Conservation (phyloP, 2,888 invertebrate genomes). For the Smittia sp. region DNA sequence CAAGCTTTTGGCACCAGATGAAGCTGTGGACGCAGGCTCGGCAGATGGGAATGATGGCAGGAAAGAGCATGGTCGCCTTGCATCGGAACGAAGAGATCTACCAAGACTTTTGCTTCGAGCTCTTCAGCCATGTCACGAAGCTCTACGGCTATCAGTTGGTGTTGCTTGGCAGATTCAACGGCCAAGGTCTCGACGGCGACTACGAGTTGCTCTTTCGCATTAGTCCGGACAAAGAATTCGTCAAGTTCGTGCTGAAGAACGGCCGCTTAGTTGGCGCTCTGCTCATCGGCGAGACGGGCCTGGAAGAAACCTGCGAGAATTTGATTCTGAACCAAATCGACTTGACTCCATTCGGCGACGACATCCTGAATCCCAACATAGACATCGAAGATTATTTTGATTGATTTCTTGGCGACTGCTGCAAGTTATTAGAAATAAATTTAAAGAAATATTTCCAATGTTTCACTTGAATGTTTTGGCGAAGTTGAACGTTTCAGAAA, state of each 20-base stretch:
- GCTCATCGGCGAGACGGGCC: slow-evolving; percentile 92
- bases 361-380: slow-evolving; percentile 90
- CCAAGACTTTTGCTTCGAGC: slow-evolving; percentile 95
- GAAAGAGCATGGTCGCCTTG: slow-evolving; percentile 77
- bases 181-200: slow-evolving; percentile 74
- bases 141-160: slow-evolving; percentile 94
- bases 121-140: slow-evolving; percentile 92
- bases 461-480: too few relatives aligned
- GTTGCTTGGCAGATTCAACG: slow-evolving; percentile 88
- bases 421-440: too few relatives aligned
- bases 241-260: slow-evolving; percentile 83
- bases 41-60: slow-evolving; percentile 95
- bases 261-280: slow-evolving; percentile 89
- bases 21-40: slow-evolving; percentile 97
- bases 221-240: slow-evolving; percentile 75
- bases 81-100: slow-evolving; percentile 62
- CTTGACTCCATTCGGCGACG: slow-evolving; percentile 81
- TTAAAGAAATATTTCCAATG: too few relatives aligned
- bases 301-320: slow-evolving; percentile 98
- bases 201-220: slow-evolving; percentile 84
- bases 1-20: slow-evolving; percentile 90
- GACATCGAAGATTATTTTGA: slow-evolving; percentile 99
- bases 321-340: slow-evolving; percentile 93
- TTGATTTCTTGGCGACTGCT: too few relatives aligned
- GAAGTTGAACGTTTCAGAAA: too few relatives aligned